These are phyloP conservation scores for Limnothrissa miodon DNA, from an alignment of 2,113 vertebrate species.

Conservation along the genomic window DNA sequence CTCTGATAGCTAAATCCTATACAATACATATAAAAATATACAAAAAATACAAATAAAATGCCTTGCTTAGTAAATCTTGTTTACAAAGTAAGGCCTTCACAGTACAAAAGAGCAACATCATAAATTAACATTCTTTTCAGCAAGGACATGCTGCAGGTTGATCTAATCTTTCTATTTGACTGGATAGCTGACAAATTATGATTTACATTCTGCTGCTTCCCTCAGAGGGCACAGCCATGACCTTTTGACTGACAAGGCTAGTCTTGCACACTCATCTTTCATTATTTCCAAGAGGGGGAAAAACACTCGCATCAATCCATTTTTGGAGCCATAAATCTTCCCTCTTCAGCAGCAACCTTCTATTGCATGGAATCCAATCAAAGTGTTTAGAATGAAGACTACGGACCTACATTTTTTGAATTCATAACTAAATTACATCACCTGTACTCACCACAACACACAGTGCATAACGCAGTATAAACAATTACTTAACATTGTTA, in stretches of 20 bases:
- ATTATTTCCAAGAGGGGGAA: constrained; percentile 1
- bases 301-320: not conserved
- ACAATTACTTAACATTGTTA: not conserved
- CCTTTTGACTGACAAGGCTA: constrained; percentile 13
- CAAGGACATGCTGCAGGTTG: not conserved
- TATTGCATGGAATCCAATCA: not conserved
- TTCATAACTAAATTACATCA: not conserved
- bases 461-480: not conserved
- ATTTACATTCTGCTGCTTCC: constrained; percentile 7
- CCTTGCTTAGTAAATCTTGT: not conserved
- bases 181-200: constrained; percentile 7
- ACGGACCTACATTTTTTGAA: not conserved
- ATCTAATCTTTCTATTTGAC: constrained; percentile 11
- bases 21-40: too few species aligned
- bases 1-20: too few species aligned
- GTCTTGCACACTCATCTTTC: constrained; percentile 6
- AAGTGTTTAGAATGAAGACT: not conserved
- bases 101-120: not conserved
- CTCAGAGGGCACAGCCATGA: not conserved
- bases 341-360: not conserved
- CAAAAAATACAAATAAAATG: too few species aligned
- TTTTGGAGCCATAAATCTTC: constrained; percentile 1
- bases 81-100: not conserved
- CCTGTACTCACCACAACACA: not conserved
- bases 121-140: not conserved